Evolutionary conservation across 2,113 vertebrate genomes (phyloP), one percentile per base, ranked within the genome.

Genomic region (Chascanopsetta lugubris): DNA sequence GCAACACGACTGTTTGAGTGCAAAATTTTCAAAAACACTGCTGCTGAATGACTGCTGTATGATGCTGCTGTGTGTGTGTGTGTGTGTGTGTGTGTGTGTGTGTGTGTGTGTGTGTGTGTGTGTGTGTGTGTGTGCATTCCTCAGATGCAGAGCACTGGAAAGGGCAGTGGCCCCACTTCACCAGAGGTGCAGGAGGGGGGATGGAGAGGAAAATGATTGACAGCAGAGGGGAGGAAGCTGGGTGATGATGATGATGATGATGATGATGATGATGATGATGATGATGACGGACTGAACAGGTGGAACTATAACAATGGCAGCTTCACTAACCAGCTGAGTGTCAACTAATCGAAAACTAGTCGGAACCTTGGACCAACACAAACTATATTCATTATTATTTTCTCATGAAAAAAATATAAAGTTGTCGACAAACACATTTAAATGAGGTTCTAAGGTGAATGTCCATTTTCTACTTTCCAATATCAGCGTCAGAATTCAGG

Each of bases 81-180:
- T 69, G 55, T 61, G 53, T 53, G 45, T 45, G 59, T 75, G 72
- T 72, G 75, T 62, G 66, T 59, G 80, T 65, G 67, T 29, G 57
- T 61, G 53, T 66, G 58, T 69, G 55, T 61, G 53, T 53, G 29
- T 29, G 57, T 61, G 53, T 66, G 58, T 69, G 55, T 61, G 53
- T 53, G 45, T 45, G 59, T 75, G 72, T 72, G 75, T 62, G 66
- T 59, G 80, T 65, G 67, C 85, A 88, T 90, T 90, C 88, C 89
- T 85, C 38, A 13, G 58, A 77, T 75, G 80, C 85, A 87, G 72
- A 76, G 84, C 56, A 38, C 85, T 51, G 56, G 75, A 89, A 89
- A 84, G 77, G 76, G 48, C 75, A 69, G 78, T 61, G 77, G 83
- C 73, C 82, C 81, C 83, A 85, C 85, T 82, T 77, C 80, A 75